Conservation (phyloP, 2,113 vertebrate species). For the Gallinago jamesoni region DNA sequence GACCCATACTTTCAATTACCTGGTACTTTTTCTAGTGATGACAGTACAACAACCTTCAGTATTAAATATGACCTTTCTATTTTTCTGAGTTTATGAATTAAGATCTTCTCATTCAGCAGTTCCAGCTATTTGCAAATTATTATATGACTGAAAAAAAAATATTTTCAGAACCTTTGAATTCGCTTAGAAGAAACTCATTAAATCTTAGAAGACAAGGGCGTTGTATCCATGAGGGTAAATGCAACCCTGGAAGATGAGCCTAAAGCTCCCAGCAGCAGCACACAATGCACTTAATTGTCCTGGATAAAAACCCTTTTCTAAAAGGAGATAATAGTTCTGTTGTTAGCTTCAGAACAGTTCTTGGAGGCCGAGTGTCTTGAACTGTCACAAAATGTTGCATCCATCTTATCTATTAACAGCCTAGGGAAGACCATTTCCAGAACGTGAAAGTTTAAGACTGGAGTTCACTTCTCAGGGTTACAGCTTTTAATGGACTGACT, state of each 20-base stretch:
- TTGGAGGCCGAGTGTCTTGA: conserved; percentile 39
- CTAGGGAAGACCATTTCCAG: conserved; percentile 57
- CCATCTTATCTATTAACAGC: conserved; percentile 70
- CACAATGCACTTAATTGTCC: neutral
- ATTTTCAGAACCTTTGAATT: neutral
- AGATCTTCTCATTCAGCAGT: neutral
- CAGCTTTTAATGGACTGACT: conserved; percentile 74
- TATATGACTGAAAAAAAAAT: neutral
- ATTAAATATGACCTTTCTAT: neutral
- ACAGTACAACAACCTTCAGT: neutral
- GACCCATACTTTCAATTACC: neutral
- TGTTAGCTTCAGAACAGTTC: conserved; percentile 62
- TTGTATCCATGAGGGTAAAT: neutral
- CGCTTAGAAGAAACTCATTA: neutral
- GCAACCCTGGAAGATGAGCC: neutral
- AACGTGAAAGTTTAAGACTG: conserved; percentile 69
- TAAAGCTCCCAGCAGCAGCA: neutral
- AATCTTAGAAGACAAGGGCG: neutral
- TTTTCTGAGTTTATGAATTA: neutral
- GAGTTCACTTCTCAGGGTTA: conserved; percentile 69
- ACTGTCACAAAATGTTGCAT: conserved; percentile 56
- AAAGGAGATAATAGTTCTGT: conserved; percentile 56
- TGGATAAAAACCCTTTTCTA: conserved; percentile 29
- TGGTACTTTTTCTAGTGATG: neutral
- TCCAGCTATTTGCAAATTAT: neutral